These are phyloP conservation scores for Sphaerophoria rueppellii DNA, from an alignment of 2,888 invertebrate genomes.

Conservation along the genomic window DNA sequence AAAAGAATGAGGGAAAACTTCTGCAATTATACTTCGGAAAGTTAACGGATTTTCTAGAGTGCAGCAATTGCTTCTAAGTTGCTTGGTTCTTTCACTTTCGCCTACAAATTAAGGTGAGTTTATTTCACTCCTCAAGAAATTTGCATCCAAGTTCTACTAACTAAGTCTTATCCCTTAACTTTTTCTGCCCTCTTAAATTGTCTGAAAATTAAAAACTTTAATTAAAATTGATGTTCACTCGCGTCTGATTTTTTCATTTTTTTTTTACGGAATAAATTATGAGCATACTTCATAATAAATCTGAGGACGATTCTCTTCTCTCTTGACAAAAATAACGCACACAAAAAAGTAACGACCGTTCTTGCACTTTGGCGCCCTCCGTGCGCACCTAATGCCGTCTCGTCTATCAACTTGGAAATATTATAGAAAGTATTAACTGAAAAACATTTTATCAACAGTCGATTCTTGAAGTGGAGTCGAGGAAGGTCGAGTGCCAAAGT, in stretches of 20 bases:
- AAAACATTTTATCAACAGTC: slow-evolving; percentile 30
- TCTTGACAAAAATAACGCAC: not conserved
- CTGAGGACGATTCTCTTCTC: not conserved
- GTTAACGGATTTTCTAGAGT: too few relatives aligned
- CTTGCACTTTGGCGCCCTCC: slow-evolving; percentile 30
- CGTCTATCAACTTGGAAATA: slow-evolving; percentile 29
- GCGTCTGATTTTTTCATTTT: not conserved
- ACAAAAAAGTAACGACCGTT: not conserved
- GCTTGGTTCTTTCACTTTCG: not conserved
- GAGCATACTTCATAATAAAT: slow-evolving; percentile 1
- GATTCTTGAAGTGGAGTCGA: not conserved
- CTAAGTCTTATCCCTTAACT: slow-evolving; percentile 1
- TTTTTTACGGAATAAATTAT: slow-evolving; percentile 18
- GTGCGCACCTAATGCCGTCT: slow-evolving; percentile 9
- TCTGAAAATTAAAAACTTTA: slow-evolving; percentile 10
- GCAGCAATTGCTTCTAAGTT: not conserved
- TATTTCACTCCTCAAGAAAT: not conserved
- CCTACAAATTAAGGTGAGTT: not conserved
- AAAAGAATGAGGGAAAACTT: too few relatives aligned
- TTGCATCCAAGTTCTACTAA: slow-evolving; percentile 6
- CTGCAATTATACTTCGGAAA: too few relatives aligned
- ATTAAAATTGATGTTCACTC: slow-evolving; percentile 15
- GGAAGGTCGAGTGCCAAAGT: not conserved
- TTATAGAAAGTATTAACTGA: slow-evolving; percentile 25
- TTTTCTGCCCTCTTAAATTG: not conserved